These are phyloP conservation scores for Catharus bicknelli DNA, from an alignment of 2,113 vertebrate species.

Conservation along the genomic window DNA sequence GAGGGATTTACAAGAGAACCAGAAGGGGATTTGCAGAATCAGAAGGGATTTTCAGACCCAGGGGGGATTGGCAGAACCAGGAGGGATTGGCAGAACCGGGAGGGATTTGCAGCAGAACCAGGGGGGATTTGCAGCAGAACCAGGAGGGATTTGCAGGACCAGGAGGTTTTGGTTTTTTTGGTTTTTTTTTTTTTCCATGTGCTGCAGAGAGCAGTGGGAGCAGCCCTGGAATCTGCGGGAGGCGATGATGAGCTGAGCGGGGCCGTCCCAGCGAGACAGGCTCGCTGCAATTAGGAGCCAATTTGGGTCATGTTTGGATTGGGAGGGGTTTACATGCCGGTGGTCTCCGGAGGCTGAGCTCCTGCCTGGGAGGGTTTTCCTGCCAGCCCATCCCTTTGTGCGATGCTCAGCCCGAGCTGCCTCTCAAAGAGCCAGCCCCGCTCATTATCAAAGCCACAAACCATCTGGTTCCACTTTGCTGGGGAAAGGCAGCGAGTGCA, in stretches of 20 bases:
- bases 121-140: background rate
- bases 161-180: too few species aligned
- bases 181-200: too few species aligned
- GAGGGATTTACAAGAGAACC: background rate
- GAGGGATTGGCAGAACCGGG: background rate
- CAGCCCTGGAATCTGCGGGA: too few species aligned
- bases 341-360: constrained; percentile 46
- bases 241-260: background rate
- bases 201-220: too few species aligned
- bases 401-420: background rate
- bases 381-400: constrained; percentile 63
- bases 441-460: constrained; percentile 74
- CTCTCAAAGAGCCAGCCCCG: constrained; percentile 54
- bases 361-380: constrained; percentile 58
- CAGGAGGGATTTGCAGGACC: too few species aligned
- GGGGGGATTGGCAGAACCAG: too few species aligned
- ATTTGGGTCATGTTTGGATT: background rate
- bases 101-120: background rate
- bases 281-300: background rate
- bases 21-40: background rate
- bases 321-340: constrained; percentile 57
- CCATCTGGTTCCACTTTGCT: constrained; percentile 78
- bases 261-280: background rate
- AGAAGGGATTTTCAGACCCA: background rate
- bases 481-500: constrained; percentile 60